Evolutionary conservation across 37 sponge, comb jelly and placozoan species (phyloP), one percentile per base, ranked within the genome.

Genomic region (Amphimedon queenslandica): DNA sequence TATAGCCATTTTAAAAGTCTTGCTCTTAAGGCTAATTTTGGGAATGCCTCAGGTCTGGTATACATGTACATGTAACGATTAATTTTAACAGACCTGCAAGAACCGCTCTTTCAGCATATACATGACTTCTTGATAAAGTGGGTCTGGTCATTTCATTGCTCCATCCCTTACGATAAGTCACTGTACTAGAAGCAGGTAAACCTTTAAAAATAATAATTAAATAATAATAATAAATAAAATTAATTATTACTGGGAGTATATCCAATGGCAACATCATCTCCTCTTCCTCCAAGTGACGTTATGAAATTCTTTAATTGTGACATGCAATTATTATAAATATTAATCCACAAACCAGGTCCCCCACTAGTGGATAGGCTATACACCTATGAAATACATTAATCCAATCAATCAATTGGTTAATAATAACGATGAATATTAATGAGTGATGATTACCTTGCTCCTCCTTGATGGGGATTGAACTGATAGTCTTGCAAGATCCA

Each of bases 401-500:
- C 21, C 5, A 25, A 60, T 6, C 5, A 60, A 6, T n/a, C 5
- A n/a, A n/a, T 25, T 25, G 5, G 61, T n/a, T 60, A n/a, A 11
- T 60, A 60, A 18, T 47, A 47, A 47, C 53, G n/a, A n/a, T n/a
- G n/a, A n/a, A n/a, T n/a, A n/a, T n/a, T n/a, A n/a, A n/a, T n/a
- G n/a, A n/a, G n/a, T n/a, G n/a, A n/a, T n/a, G n/a, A n/a, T 47
- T 47, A 47, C 53, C 53, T 47, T 8, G 8, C 67, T 66, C 58
- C 90, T 75, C 20, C 90, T 72, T 2, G 38, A 8, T 23, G 42
- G 8, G 21, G 84, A 83, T 30, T 89, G 64, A 40, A 82, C 40
- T n/a, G 89, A 55, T 24, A 89, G 76, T 35, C 66, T 74, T 34
- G 69, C 41, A 28, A 84, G 77, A 60, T 89, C 91, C 38, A 77